phyloP scores from a whole-genome alignment of 2,113 vertebrate species.

The Passer domesticus region DNA sequence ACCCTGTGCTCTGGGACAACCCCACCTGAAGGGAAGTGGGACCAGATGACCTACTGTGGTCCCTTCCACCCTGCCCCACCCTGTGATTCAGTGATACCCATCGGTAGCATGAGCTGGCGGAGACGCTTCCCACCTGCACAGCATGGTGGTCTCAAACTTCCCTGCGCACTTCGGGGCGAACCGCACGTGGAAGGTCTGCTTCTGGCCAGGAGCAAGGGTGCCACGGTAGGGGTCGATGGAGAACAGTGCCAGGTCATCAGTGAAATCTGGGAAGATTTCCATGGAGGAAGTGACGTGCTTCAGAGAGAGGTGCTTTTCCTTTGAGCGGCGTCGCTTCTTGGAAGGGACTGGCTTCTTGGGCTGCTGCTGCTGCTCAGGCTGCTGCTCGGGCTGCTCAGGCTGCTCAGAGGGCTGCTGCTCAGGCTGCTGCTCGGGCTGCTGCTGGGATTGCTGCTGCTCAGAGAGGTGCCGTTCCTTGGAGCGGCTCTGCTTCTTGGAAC shows the following conservation, averaged over 20 bases:
- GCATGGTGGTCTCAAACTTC: slow-evolving; percentile 74
- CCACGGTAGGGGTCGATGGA: slow-evolving; percentile 78
- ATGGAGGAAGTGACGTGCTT: neutral
- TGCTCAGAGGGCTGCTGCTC: too few relatives aligned
- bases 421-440: too few relatives aligned
- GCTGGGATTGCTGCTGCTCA: too few relatives aligned
- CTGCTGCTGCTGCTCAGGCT: neutral
- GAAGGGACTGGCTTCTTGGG: neutral
- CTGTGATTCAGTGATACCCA: neutral
- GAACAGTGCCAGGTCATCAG: slow-evolving; percentile 52
- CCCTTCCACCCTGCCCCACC: too few relatives aligned
- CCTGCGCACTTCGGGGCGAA: slow-evolving; percentile 81
- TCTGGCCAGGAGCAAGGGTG: slow-evolving; percentile 65
- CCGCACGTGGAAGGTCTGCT: slow-evolving; percentile 74
- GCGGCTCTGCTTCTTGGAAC: too few relatives aligned
- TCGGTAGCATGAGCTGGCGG: rapidly evolving
- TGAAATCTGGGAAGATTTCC: neutral
- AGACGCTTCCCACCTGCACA: slow-evolving; percentile 81
- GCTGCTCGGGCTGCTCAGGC: too few relatives aligned
- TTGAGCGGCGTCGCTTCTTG: rapidly evolving
- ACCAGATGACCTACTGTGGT: too few relatives aligned
- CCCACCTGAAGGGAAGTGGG: too few relatives aligned
- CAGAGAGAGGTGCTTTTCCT: too few relatives aligned
- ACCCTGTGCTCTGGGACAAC: too few relatives aligned
- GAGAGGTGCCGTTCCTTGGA: too few relatives aligned